These are phyloP conservation scores for Trachelus troglodyta DNA, from an alignment of 2,888 invertebrate species.

Conservation along the genomic window DNA sequence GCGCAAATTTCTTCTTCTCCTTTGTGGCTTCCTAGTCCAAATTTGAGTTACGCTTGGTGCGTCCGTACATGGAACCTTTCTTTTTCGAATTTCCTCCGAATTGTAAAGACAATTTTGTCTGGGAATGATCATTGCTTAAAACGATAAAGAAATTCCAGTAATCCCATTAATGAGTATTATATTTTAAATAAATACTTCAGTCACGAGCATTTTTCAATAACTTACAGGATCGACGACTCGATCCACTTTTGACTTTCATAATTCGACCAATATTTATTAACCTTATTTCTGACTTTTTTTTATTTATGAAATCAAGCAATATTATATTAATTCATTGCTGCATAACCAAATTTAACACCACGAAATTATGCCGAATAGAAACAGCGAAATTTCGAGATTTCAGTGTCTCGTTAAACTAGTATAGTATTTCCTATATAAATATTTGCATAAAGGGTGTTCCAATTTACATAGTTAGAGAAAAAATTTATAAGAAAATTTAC, in stretches of 20 bases:
- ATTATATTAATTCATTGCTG: not conserved
- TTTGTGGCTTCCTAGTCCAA: conserved; percentile 28
- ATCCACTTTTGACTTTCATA: not conserved
- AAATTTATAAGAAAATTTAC: not conserved
- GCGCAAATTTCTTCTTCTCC: conserved; percentile 25
- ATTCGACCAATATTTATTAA: not conserved
- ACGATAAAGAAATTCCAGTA: not conserved
- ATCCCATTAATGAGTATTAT: not conserved
- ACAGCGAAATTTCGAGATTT: not conserved
- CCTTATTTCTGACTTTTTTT: not conserved
- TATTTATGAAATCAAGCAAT: not conserved
- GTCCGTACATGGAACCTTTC: conserved; percentile 9
- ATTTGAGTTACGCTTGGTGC: conserved; percentile 25
- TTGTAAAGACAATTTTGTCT: conserved; percentile 13
- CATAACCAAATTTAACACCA: not conserved
- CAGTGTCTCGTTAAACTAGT: not conserved
- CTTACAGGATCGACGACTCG: not conserved
- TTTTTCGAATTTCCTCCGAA: conserved; percentile 11
- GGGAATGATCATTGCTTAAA: conserved; percentile 27
- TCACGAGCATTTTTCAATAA: not conserved
- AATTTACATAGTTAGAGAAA: not conserved
- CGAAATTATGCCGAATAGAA: not conserved
- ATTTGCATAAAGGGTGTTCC: not conserved
- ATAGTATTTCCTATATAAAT: not conserved
- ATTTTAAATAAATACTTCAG: not conserved